Evolutionary conservation across 2,113 vertebrate genomes (phyloP).

Genomic region (pig (Sus scrofa)): T2T-Sscrofa CM000820.6:143103001-143103500

Average conservation of each 20-base stretch:
- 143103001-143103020: not conserved
- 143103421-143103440: not conserved
- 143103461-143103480: too few species aligned
- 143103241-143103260: not conserved
- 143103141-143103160: not conserved
- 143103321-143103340: not conserved
- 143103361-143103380: not conserved
- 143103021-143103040: too few species aligned
- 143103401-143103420: not conserved
- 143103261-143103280: not conserved
- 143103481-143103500: not conserved
- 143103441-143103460: not conserved
- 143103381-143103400: not conserved
- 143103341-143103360: not conserved
- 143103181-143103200: not conserved
- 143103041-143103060: too few species aligned
- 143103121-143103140: not conserved
- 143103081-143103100: too few species aligned
- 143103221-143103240: too few species aligned
- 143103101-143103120: not conserved
- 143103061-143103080: too few species aligned
- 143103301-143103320: not conserved
- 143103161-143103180: not conserved
- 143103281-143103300: not conserved
- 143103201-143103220: not conserved